These are phyloP conservation scores for Gallinago jamesoni DNA, from an alignment of 2,113 vertebrate species.

Conservation along the genomic window DNA sequence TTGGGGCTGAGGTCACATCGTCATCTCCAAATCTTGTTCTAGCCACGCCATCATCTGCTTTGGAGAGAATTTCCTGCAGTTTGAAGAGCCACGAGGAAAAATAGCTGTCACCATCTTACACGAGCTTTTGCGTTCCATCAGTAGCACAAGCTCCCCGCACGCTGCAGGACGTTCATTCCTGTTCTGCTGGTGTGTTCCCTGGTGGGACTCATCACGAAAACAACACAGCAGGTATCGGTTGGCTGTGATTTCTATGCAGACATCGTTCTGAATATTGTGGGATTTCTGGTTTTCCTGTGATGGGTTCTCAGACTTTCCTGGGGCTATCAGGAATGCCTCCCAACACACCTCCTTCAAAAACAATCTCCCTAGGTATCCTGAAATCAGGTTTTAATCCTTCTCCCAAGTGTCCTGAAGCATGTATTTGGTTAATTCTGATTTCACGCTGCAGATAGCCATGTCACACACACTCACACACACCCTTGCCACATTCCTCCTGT, in stretches of 20 bases:
- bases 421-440: not conserved
- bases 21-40: not conserved
- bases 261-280: not conserved
- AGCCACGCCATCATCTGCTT: not conserved
- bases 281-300: not conserved
- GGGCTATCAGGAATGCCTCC: not conserved
- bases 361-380: not conserved
- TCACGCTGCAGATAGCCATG: not conserved
- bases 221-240: not conserved
- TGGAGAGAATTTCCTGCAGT: not conserved
- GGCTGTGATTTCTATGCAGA: not conserved
- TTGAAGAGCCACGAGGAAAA: not conserved
- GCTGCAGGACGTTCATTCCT: not conserved
- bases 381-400: not conserved
- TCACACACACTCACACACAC: not conserved
- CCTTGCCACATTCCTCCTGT: not conserved
- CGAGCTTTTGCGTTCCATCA: not conserved
- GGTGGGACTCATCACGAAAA: not conserved
- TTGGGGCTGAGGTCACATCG: not conserved
- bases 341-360: not conserved
- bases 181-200: not conserved
- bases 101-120: fast-evolving
- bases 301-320: not conserved
- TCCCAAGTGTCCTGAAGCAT: not conserved
- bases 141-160: not conserved